Evolutionary conservation across 1,140 invertebrate genomes (phyloP), one percentile per base, ranked within the genome.

Genomic region (Heterodera carotae): DNA sequence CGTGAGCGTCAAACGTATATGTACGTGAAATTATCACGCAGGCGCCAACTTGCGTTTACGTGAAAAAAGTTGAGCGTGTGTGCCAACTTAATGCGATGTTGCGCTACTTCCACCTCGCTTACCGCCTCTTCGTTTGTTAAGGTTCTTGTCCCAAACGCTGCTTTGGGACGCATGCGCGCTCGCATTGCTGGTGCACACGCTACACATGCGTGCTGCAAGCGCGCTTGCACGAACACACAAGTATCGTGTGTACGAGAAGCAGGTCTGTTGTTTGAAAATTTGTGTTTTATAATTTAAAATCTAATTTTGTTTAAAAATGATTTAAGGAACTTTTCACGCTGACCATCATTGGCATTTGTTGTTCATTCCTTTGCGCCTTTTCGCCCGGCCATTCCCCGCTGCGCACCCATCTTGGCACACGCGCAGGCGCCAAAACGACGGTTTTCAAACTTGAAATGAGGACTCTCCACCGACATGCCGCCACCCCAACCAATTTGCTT

Each of bases 381-480:
- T 69, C 76, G 27, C 29, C 73, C 29, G 78, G 82, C 66, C 69
- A 76, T 53, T 83, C 82, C 3, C 43, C 29, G n/a, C 66, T 66
- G 77, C 79, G 82, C 60, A 77, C 75, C 33, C 56, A 70, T 67
- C 76, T 77, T 22, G 75, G 67, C 29, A 67, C 76, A 7, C 69
- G 84, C 33, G 82, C 82, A 31, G 82, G 82, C 22, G 75, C 82
- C 18, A 69, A 74, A 68, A 70, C 81, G 34, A 56, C 48, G 48
- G 48, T 80, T 60, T 75, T 82, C 69, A 81, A 68, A 53, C 39
- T n/a, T n/a, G 43, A 53, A 59, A 78, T 76, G n/a, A n/a, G n/a
- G n/a, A n/a, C n/a, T n/a, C n/a, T n/a, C n/a, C n/a, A n/a, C n/a
- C n/a, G n/a, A n/a, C n/a, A n/a, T n/a, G n/a, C n/a, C n/a, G n/a